Base-by-base conservation (phyloP, 2,797 vertebrate genomes). In the Florisuga fusca region DNA sequence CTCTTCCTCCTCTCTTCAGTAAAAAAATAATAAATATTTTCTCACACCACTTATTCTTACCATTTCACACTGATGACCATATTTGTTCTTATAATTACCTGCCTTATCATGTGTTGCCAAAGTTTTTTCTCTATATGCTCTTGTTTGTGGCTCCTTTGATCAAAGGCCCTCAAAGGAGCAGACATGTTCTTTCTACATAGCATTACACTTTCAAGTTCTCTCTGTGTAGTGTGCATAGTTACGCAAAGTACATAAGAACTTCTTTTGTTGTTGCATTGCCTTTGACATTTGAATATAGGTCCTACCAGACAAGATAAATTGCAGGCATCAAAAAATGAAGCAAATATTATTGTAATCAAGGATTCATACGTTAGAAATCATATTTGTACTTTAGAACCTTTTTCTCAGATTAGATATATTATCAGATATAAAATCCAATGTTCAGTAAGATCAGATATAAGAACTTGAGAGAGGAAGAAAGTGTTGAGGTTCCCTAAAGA, bases 1-100 rank as follows among this genome's bases (percentile, higher is more conserved):
- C 2, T 5, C 57, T 36, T 77, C 26, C 12, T 68, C 27, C 68
- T 27, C 2, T 2, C 0, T 1, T 1, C 3, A 21, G 21, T 8
- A 2, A 29, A 53, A 13, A 55, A 45, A 45, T 20, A 46, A 46
- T 22, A 55, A 79, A 15, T 1, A 10, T 43, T 57, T 69, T 62
- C 22, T 72, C 6, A 34, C 15, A 8, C 10, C 36, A 48, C 5
- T 21, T 45, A 31, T 5, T n/a, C 27, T 50, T 88, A 22, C 6
- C 4, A 63, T 10, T 43, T 72, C 5, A 31, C 50, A 18, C 13
- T 10, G 26, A 6, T 31, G 31, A 33, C 10, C 15, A 53, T 7
- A 12, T 57, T 50, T 73, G 9, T 8, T 84, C 38, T 81, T 57
- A 19, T 5, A 4, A 15, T 13, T 19, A 68, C 6, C 21, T 59